A percentile compares a stretch with the other conserved stretches of the same genome.
phyloP scores from a whole-genome alignment of 2,797 vertebrate species.

The Phrynocephalus vlangalii region DNA sequence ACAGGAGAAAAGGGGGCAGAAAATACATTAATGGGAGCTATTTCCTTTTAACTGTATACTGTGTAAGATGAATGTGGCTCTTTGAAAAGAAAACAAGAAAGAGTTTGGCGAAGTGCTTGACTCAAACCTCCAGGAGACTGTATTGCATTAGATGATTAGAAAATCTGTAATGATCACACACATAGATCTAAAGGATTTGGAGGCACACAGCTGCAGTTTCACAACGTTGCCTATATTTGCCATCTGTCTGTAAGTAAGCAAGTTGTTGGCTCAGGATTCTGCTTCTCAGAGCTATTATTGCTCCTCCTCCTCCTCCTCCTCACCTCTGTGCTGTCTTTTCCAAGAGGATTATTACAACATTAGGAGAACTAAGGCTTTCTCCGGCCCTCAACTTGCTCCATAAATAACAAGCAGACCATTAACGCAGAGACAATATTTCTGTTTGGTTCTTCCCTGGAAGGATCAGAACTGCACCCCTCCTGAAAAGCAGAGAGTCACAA shows the following conservation, averaged over 20 bases:
- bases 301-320: conserved; percentile 58
- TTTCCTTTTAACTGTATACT: conserved; percentile 59
- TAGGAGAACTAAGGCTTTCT: conserved; percentile 58
- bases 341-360: conserved; percentile 60
- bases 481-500: conserved; percentile 33
- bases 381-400: conserved; percentile 14
- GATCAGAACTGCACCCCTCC: not conserved
- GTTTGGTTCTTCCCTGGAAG: conserved; percentile 40
- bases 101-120: conserved; percentile 44
- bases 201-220: conserved; percentile 73
- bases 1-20: too few relatives aligned
- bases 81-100: conserved; percentile 60
- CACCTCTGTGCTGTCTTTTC: conserved; percentile 65
- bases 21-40: conserved; percentile 39
- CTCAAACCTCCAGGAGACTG: conserved; percentile 66
- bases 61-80: conserved; percentile 51
- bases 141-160: conserved; percentile 69
- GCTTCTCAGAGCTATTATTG: conserved; percentile 59
- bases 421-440: conserved; percentile 41
- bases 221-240: conserved; percentile 70
- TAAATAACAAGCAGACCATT: conserved; percentile 37
- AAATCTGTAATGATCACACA: conserved; percentile 75
- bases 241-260: conserved; percentile 76
- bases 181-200: conserved; percentile 75
- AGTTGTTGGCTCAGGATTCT: conserved; percentile 70